Percentiles rank a stretch among this genome's conserved stretches.
Conservation (phyloP, 2,113 vertebrate species). For the Callocephalon fimbriatum region DNA sequence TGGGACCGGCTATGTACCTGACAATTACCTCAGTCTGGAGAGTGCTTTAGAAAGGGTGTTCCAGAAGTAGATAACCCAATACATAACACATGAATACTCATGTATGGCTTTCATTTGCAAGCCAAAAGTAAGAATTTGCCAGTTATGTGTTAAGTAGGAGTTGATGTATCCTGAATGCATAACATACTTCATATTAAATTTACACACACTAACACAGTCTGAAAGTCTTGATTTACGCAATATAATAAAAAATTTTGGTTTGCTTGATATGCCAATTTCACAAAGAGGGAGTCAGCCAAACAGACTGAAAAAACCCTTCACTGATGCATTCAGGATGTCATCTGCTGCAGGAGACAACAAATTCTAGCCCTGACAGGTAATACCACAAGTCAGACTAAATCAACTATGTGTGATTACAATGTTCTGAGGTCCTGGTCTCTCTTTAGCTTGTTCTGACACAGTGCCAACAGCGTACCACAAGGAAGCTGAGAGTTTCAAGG, state of each 20-base stretch:
- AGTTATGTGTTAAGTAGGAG: not conserved
- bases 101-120: not conserved
- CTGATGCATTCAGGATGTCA: not conserved
- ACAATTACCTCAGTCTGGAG: not conserved
- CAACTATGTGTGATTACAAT: not conserved
- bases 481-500: slow-evolving; percentile 31
- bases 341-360: not conserved
- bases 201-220: not conserved
- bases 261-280: rapidly evolving
- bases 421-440: not conserved
- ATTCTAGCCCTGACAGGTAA: not conserved
- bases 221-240: not conserved
- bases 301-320: not conserved
- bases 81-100: not conserved
- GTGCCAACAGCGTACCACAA: not conserved
- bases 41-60: rapidly evolving
- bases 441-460: not conserved
- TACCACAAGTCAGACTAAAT: not conserved
- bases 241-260: not conserved
- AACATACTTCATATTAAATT: not conserved
- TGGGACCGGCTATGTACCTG: not conserved
- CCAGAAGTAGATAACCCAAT: not conserved
- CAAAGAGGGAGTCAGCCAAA: not conserved
- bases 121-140: not conserved
- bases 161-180: not conserved